Base-by-base conservation (phyloP, 2,797 vertebrate species). In the Chloroceryle amazona region DNA sequence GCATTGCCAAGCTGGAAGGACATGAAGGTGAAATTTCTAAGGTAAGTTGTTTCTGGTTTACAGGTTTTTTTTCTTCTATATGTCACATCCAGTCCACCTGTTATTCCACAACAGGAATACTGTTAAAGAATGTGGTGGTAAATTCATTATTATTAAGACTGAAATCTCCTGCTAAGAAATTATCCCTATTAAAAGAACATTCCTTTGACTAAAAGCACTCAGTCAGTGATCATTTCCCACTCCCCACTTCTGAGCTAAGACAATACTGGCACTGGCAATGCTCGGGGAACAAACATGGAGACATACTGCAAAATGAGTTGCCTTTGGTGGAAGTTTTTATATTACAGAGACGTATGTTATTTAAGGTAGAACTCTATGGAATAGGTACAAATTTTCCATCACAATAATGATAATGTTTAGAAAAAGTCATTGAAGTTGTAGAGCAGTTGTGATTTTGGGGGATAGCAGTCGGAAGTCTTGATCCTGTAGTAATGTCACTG, bases 1-100 rank as follows among this genome's bases (percentile, higher is more conserved):
- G 99, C 97, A 97, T 99, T 18, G 93, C 98, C 90, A 99, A 98
- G 71, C 94, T 99, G 25, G 98, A 99, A 93, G 99, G 99, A n/a
- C 99, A 99, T 12, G 97, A 97, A 55, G 98, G 98, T 52, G 99
- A 99, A 94, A 99, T 99, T 97, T 99, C 99, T 44, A 99, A 99
- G 98, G 99, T 99, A 96, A 96, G 96, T 68, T 91, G 20, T 51
- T 44, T 75, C 37, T 85, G 19, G 20, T 71, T 81, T 86, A 22
- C 13, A 92, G 9, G 37, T 37, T 89, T n/a, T 93, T 7, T 39
- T 89, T 31, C 91, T 73, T 20, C 17, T 57, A 20, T 28, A 6
- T 86, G 51, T 86, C 60, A 93, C 73, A 86, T 75, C 28, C 28
- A 90, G 14, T 33, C n/a, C 18, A 13, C 5, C 22, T 52, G 16